phyloP scores from a whole-genome alignment of 2,797 vertebrate genomes.

The Pangasius mekongensis region DNA sequence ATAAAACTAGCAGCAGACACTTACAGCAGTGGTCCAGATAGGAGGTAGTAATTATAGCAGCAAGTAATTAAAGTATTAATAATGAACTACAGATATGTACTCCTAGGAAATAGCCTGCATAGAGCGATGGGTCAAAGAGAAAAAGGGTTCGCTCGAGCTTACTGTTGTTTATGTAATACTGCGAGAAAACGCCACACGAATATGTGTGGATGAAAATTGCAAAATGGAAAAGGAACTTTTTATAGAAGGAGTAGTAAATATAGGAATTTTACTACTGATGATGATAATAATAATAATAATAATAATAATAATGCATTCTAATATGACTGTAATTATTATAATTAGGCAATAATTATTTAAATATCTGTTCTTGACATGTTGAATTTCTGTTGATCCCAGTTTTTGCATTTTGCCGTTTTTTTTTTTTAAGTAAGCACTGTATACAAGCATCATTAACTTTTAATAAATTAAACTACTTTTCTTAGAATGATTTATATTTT shows the following conservation, averaged over 20 bases:
- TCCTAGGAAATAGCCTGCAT: neutral
- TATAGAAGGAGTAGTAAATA: neutral
- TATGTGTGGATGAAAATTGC: neutral
- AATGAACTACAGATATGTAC: constrained; percentile 4
- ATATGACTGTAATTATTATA: neutral
- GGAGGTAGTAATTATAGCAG: neutral
- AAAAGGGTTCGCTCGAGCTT: neutral
- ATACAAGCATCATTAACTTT: too few species aligned
- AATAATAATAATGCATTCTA: too few species aligned
- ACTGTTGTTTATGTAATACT: neutral
- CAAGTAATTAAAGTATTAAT: constrained; percentile 15
- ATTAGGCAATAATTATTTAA: neutral
- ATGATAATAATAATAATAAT: neutral
- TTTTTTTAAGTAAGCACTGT: too few species aligned
- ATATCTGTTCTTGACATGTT: neutral
- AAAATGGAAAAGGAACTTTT: neutral
- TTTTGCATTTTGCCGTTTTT: neutral
- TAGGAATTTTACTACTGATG: neutral
- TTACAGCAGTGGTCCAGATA: neutral
- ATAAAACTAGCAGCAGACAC: neutral
- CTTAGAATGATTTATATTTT: neutral
- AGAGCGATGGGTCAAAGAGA: neutral
- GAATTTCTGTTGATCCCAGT: neutral
- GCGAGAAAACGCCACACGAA: neutral
- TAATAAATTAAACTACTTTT: too few species aligned